phyloP scores from a whole-genome alignment of 1,140 invertebrate species.

The Nautilus pompilius region DNA sequence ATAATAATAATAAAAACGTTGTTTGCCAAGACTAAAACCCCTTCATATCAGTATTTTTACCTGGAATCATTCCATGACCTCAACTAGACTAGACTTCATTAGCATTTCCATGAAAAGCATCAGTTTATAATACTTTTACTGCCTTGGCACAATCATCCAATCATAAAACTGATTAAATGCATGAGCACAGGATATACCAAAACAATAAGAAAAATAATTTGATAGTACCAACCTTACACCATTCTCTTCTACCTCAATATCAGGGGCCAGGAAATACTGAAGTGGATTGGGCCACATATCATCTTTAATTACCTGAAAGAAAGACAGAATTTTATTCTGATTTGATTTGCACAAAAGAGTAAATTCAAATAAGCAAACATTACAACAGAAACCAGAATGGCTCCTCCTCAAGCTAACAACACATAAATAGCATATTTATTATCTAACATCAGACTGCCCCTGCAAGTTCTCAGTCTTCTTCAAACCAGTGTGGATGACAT shows the following conservation, averaged over 20 bases:
- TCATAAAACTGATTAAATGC: neutral
- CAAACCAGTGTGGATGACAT: too few species aligned
- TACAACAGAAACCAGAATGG: too few species aligned
- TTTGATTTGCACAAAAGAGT: too few species aligned
- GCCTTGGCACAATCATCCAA: neutral
- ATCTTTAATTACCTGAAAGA: slow-evolving; percentile 68
- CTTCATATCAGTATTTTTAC: neutral
- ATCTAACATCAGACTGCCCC: too few species aligned
- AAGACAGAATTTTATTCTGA: too few species aligned
- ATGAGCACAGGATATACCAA: too few species aligned
- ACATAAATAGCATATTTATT: too few species aligned
- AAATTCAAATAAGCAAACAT: too few species aligned
- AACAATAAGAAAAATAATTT: neutral
- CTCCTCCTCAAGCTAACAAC: too few species aligned
- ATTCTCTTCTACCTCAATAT: slow-evolving; percentile 38
- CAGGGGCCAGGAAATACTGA: slow-evolving; percentile 78
- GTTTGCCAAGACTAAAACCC: too few species aligned
- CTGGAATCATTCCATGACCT: neutral
- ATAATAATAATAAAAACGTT: too few species aligned
- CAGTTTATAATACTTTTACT: neutral
- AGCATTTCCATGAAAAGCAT: neutral
- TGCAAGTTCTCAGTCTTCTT: too few species aligned
- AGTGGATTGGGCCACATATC: slow-evolving; percentile 89
- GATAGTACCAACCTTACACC: slow-evolving; percentile 20
- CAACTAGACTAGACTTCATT: neutral